A percentile compares a stretch with the other conserved stretches of the same genome.
These are phyloP conservation scores for Oithona nana DNA, from an alignment of 2,888 invertebrate genomes.

Conservation along the genomic window DNA sequence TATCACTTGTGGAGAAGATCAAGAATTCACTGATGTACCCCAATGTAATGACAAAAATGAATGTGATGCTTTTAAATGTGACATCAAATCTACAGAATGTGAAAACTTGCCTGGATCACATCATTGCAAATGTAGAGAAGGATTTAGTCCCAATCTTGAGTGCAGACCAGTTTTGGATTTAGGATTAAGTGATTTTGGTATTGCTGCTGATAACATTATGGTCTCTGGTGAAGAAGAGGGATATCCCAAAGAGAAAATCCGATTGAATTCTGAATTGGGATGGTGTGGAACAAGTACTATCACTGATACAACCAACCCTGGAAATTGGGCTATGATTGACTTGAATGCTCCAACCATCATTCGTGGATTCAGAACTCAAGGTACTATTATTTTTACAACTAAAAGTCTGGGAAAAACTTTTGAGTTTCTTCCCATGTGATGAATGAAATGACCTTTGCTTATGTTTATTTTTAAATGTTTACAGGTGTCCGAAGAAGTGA, in stretches of 20 bases:
- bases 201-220: conserved; percentile 70
- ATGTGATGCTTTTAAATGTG: conserved; percentile 70
- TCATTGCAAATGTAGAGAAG: conserved; percentile 64
- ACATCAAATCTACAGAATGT: conserved; percentile 72
- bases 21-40: conserved; percentile 61
- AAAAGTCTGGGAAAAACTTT: too few relatives aligned
- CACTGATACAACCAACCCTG: conserved; percentile 37
- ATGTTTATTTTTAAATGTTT: too few relatives aligned
- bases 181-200: conserved; percentile 66
- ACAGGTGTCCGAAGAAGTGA: conserved; percentile 63
- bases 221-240: conserved; percentile 64
- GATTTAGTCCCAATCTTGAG: conserved; percentile 64
- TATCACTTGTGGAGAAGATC: conserved; percentile 62
- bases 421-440: too few relatives aligned
- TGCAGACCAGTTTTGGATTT: conserved; percentile 76
- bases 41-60: conserved; percentile 82
- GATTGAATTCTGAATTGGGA: conserved; percentile 55
- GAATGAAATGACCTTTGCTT: too few relatives aligned
- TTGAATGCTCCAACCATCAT: conserved; percentile 70
- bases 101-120: conserved; percentile 64
- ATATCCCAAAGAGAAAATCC: conserved; percentile 47
- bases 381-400: too few relatives aligned
- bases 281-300: conserved; percentile 78
- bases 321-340: conserved; percentile 72
- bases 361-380: conserved; percentile 73